These are phyloP conservation scores for Meloidogyne chitwoodi DNA, from an alignment of 1,140 invertebrate species.

Conservation along the genomic window DNA sequence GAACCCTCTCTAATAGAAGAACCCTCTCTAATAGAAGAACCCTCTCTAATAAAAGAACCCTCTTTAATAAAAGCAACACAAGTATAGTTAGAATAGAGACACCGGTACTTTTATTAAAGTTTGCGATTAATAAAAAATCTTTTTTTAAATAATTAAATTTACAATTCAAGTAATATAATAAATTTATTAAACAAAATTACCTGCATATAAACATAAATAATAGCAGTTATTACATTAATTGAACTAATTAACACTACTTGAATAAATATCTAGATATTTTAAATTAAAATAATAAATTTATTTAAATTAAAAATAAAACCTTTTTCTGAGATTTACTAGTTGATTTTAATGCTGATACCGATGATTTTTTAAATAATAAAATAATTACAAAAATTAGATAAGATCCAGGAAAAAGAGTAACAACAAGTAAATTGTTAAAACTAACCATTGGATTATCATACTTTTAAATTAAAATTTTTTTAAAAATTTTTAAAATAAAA, in stretches of 20 bases:
- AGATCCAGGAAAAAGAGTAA: not conserved
- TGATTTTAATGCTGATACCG: not conserved
- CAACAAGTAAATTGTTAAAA: not conserved
- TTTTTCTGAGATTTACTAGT: not conserved
- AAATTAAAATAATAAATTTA: no score
- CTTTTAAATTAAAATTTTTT: no score
- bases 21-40: not conserved
- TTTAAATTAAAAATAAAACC: not conserved
- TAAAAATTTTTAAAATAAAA: no score
- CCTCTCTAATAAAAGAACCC: constrained; percentile 19
- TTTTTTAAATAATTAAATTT: no score
- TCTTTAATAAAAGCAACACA: constrained; percentile 16
- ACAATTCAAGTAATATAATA: no score
- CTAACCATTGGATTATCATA: not conserved
- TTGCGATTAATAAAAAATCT: no score
- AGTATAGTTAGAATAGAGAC: constrained; percentile 17
- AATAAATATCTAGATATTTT: constrained; percentile 25
- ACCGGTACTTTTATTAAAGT: constrained; percentile 15
- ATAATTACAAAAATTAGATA: not conserved
- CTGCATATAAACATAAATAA: constrained; percentile 32
- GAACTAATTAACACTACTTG: constrained; percentile 28
- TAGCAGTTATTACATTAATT: constrained; percentile 19
- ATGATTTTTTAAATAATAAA: not conserved
- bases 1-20: no score
- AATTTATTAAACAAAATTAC: constrained; percentile 8